Evolutionary conservation across 2,888 invertebrate genomes (phyloP).

Genomic region (Tuta absoluta): DNA sequence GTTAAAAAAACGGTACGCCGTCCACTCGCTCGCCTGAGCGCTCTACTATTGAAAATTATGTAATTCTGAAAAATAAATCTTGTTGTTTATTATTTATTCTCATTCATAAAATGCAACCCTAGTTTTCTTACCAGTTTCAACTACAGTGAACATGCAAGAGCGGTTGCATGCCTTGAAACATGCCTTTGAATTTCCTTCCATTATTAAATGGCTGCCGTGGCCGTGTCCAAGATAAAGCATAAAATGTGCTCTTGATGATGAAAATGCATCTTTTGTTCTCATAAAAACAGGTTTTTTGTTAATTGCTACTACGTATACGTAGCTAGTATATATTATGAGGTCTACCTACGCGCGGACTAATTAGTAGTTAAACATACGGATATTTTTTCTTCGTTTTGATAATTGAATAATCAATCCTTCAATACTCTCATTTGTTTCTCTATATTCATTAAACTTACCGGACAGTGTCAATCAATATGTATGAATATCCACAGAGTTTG

Average conservation of each 20-base stretch:
- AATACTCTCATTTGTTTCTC: no score
- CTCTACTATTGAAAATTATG: no score
- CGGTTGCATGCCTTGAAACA: neutral
- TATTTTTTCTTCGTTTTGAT: no score
- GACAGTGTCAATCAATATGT: no score
- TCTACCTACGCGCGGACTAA: no score
- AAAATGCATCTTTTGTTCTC: neutral
- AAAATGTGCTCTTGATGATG: slow-evolving; percentile 5
- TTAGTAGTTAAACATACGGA: no score
- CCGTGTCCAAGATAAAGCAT: neutral
- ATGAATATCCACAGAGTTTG: no score
- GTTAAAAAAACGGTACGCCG: no score
- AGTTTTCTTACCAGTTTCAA: neutral
- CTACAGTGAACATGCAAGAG: neutral
- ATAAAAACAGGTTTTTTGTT: neutral
- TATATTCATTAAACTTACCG: no score
- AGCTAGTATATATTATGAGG: no score
- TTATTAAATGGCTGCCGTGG: slow-evolving; percentile 3
- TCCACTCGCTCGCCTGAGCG: no score
- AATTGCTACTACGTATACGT: neutral
- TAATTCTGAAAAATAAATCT: neutral
- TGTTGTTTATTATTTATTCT: neutral
- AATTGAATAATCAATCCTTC: no score
- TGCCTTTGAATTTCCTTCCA: slow-evolving; percentile 4
- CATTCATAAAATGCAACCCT: neutral